phyloP scores from a whole-genome alignment of 2,113 vertebrate species.

The Xyliphius kryptos region DNA sequence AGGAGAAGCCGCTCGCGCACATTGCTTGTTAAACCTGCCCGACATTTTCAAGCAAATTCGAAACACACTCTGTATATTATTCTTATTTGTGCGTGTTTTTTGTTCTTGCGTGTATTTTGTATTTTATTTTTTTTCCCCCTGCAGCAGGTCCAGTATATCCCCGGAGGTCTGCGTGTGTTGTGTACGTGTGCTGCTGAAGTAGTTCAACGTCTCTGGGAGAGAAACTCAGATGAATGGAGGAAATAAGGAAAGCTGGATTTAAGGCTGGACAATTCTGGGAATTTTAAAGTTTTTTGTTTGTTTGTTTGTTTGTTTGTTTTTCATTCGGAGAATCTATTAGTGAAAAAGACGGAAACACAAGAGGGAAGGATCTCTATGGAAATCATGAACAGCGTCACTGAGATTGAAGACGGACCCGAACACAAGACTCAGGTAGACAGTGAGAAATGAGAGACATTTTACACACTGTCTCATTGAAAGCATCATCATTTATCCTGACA shows the following conservation, averaged over 20 bases:
- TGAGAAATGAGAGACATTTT: not conserved
- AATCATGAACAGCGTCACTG: constrained; percentile 54
- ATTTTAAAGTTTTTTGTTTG: constrained; percentile 42
- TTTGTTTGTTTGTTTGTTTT: too few relatives aligned
- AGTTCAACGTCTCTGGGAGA: constrained; percentile 30
- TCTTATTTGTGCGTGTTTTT: constrained; percentile 11
- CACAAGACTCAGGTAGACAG: constrained; percentile 47
- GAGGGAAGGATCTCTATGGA: constrained; percentile 42
- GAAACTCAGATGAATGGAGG: constrained; percentile 23
- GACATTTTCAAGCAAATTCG: not conserved
- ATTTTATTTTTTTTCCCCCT: not conserved
- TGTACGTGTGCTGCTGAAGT: constrained; percentile 28
- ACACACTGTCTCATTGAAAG: not conserved
- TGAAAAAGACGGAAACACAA: too few relatives aligned
- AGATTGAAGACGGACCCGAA: constrained; percentile 52
- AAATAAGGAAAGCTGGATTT: constrained; percentile 32
- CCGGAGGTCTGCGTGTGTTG: not conserved
- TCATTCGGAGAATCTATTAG: constrained; percentile 42
- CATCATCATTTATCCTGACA: not conserved
- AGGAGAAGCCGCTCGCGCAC: constrained; percentile 10
- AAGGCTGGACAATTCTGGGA: constrained; percentile 28
- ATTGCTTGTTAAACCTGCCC: not conserved
- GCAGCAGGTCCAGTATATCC: constrained; percentile 5
- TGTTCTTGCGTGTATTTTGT: constrained; percentile 24
- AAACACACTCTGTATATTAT: not conserved